Evolutionary conservation across 1,140 invertebrate species (phyloP).

Genomic region (Drosophila ficusphila): DNA sequence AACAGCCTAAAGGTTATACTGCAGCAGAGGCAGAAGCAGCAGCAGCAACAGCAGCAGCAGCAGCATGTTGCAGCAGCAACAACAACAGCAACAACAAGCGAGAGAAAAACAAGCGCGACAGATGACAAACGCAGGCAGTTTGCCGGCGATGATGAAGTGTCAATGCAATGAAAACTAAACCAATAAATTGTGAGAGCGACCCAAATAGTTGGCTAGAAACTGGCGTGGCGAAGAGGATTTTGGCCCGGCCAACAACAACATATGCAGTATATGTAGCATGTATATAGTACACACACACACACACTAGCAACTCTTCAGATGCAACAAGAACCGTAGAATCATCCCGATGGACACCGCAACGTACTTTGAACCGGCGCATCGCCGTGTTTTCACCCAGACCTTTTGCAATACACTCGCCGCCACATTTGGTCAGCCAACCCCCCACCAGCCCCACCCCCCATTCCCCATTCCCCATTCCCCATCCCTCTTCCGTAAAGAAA

Average conservation of each 20-base stretch:
- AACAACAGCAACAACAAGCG: slow-evolving; percentile 10
- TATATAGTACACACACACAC: too few species aligned
- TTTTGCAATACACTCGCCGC: slow-evolving; percentile 8
- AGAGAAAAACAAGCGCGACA: slow-evolving; percentile 35
- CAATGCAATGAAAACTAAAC: slow-evolving; percentile 84
- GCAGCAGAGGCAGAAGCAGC: background rate
- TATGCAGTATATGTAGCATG: background rate
- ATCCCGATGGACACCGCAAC: slow-evolving; percentile 4
- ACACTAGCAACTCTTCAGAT: background rate
- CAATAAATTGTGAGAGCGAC: slow-evolving; percentile 84
- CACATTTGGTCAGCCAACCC: slow-evolving; percentile 51
- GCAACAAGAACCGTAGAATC: slow-evolving; percentile 12
- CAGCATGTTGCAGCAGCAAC: background rate
- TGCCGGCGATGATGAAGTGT: slow-evolving; percentile 82
- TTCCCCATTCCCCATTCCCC: too few species aligned
- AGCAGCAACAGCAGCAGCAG: slow-evolving; percentile 2
- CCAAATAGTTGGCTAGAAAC: slow-evolving; percentile 83
- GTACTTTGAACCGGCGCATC: background rate
- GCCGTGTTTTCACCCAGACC: slow-evolving; percentile 2
- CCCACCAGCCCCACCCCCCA: background rate
- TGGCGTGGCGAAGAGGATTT: slow-evolving; percentile 74
- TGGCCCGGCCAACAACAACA: background rate
- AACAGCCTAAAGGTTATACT: slow-evolving; percentile 47
- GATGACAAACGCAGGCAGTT: slow-evolving; percentile 78
- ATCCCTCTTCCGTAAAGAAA: background rate